Conservation (phyloP, 2,797 vertebrate genomes). For the Anas bernieri region DNA sequence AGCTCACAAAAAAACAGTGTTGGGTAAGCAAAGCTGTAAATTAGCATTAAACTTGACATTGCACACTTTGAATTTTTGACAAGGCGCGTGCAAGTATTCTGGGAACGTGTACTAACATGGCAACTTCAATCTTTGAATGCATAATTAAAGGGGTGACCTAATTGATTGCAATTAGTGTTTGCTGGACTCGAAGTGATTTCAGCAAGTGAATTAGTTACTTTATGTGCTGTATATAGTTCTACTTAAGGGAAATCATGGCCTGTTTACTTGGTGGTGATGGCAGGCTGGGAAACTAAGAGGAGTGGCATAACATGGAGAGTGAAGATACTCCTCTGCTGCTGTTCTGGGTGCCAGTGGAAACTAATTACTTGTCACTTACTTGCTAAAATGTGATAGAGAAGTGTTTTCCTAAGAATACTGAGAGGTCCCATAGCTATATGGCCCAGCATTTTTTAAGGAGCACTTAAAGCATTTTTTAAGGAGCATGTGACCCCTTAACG, state of each 20-base stretch:
- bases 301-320: background rate
- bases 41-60: background rate
- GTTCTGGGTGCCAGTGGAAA: background rate
- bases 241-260: background rate
- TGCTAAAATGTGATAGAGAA: background rate
- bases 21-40: background rate
- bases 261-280: background rate
- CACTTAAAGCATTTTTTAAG: no score
- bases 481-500: background rate
- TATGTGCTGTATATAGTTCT: background rate
- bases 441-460: background rate
- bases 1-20: background rate
- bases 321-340: background rate
- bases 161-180: background rate
- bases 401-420: background rate
- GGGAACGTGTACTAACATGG: fast-evolving
- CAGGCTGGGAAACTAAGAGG: background rate
- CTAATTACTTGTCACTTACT: background rate
- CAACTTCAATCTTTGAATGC: background rate
- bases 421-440: background rate
- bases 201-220: background rate
- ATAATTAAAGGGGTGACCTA: background rate
- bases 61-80: fast-evolving
- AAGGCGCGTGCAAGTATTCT: background rate
- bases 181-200: background rate